phyloP scores from a whole-genome alignment of 2,113 vertebrate species.

The Saccopteryx leptura region DNA sequence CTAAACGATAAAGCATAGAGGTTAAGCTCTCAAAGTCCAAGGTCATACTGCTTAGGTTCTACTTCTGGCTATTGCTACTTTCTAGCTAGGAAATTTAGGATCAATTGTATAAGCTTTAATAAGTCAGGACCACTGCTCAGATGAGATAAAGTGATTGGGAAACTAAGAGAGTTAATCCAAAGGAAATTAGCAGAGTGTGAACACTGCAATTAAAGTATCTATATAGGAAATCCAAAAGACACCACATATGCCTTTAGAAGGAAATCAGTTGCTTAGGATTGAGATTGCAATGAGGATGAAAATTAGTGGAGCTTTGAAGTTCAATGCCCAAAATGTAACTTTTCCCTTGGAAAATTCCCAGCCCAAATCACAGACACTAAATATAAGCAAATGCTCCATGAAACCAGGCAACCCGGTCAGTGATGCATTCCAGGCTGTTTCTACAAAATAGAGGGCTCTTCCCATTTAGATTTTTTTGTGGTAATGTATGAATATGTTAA shows the following conservation, averaged over 20 bases:
- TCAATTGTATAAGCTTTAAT: constrained; percentile 52
- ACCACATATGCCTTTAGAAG: constrained; percentile 7
- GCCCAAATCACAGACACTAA: constrained; percentile 56
- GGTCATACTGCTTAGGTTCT: not conserved
- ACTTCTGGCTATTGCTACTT: constrained; percentile 21
- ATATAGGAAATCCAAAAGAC: constrained; percentile 40
- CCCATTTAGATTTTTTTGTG: constrained; percentile 43
- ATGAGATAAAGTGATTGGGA: constrained; percentile 19
- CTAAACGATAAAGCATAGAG: not conserved
- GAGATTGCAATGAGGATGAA: constrained; percentile 1
- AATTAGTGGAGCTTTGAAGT: constrained; percentile 44
- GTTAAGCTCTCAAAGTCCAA: constrained; percentile 14
- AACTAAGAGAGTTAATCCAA: not conserved
- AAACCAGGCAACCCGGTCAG: constrained; percentile 33
- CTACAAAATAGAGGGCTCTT: constrained; percentile 40
- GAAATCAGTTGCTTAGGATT: not conserved
- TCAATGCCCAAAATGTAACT: constrained; percentile 36
- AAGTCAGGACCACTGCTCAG: constrained; percentile 23
- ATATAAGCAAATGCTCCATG: constrained; percentile 41
- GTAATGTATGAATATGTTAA: constrained; percentile 8
- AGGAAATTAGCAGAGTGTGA: constrained; percentile 3
- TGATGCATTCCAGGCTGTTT: constrained; percentile 30
- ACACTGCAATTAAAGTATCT: constrained; percentile 40
- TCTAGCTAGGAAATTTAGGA: not conserved
- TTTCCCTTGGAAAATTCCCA: constrained; percentile 50